phyloP scores from a whole-genome alignment of 2,797 vertebrate species.

The Zenarchopterus dispar region DNA sequence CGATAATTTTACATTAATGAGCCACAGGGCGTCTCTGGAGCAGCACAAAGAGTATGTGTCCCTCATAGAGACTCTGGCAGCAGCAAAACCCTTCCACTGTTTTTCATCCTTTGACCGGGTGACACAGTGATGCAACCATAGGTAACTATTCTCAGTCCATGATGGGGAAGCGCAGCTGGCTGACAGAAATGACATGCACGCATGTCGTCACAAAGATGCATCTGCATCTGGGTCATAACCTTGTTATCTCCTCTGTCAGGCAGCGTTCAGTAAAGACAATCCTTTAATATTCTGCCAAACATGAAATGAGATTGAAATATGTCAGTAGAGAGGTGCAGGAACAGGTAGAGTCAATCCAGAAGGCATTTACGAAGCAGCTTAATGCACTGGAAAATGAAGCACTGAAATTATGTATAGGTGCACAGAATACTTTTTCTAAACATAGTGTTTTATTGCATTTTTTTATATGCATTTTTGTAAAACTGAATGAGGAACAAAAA shows the following conservation, averaged over 20 bases:
- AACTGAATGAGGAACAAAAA: not conserved
- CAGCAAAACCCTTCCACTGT: not conserved
- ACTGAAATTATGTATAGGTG: not conserved
- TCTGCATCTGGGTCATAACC: slow-evolving; percentile 56
- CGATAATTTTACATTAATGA: slow-evolving; percentile 22
- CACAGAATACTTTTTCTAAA: slow-evolving; percentile 7
- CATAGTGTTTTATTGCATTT: slow-evolving; percentile 1
- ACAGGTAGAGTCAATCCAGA: slow-evolving; percentile 8
- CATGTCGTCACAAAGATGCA: slow-evolving; percentile 35
- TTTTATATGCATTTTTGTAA: not conserved
- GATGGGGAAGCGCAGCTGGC: slow-evolving; percentile 18
- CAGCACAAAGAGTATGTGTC: not conserved
- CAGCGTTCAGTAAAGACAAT: slow-evolving; percentile 18
- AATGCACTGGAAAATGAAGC: slow-evolving; percentile 10
- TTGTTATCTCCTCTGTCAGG: slow-evolving; percentile 42
- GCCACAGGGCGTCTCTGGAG: not conserved
- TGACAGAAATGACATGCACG: slow-evolving; percentile 23
- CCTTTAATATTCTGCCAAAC: slow-evolving; percentile 37
- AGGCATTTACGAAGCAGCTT: slow-evolving; percentile 23
- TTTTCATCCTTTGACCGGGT: slow-evolving; percentile 38
- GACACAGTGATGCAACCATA: slow-evolving; percentile 29
- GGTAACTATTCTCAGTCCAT: slow-evolving; percentile 33
- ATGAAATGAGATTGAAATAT: slow-evolving; percentile 40
- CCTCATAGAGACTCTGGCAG: not conserved
- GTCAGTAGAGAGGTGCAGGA: slow-evolving; percentile 1